Base-by-base conservation (phyloP, 2,888 invertebrate genomes). In the Drosophila pseudotakahashii region DNA sequence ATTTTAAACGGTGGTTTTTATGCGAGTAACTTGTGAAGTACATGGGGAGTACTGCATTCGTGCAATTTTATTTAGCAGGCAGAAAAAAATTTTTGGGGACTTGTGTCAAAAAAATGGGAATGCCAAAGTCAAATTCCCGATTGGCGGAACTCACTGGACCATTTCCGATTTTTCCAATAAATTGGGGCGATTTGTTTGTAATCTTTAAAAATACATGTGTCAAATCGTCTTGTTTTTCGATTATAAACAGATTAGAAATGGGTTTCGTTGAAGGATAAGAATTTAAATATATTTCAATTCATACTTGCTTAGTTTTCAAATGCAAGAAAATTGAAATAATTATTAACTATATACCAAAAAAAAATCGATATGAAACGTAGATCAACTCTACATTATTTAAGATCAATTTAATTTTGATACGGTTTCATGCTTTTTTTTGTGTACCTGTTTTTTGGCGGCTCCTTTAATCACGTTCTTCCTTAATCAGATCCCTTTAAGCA, bases 1-100 rank as follows among this genome's bases (percentile, higher is more conserved):
- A 64, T 78, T 80, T 83, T 77, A 72, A 82, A 60, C 64, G 74
- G 51, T 68, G 63, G 67, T 64, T 61, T 48, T 48, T 48, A 16
- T 48, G 34, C 14, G 48, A 34, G 41, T 48, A 48, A 16, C 30
- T 32, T 32, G 47, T 47, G 30, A 34, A 48, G 48, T 26, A 48
- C 16, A 48, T 16, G 16, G 34, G 19, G 13, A 34, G 13, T 48
- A 48, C 34, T 11, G 48, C 34, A 48, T 7, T 34, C 5, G 14
- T 16, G 34, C 11, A 34, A 19, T 48, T 48, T 48, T 48, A 34
- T 48, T 19, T 34, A 34, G 13, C 48, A 11, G 48, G 10, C 48
- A 16, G 34, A 13, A 32, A 48, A 48, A 34, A 14, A 10, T 10
- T 14, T 32, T 9, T 30, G 30, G 32, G 11, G 32, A 32, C 47